These are phyloP conservation scores for Ifrita kowaldi DNA, from an alignment of 2,113 vertebrate species.

Conservation along the genomic window DNA sequence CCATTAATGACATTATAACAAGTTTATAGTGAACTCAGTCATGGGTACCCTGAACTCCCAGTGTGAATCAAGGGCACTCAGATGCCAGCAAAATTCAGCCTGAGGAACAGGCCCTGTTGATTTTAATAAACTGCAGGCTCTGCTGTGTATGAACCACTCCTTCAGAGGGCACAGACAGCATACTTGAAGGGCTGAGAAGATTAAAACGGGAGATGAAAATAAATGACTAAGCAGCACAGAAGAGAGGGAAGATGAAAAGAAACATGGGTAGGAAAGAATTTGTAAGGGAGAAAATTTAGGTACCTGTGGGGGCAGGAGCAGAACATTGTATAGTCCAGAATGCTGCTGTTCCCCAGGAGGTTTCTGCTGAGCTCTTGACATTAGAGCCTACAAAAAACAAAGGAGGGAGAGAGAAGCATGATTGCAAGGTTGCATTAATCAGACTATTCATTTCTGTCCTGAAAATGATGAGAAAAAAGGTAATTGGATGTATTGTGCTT, in stretches of 20 bases:
- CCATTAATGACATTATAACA: not conserved
- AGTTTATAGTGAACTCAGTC: not conserved
- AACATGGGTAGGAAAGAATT: not conserved
- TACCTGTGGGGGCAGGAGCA: not conserved
- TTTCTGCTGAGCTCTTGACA: not conserved
- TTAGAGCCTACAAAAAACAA: not conserved
- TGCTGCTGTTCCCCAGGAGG: not conserved
- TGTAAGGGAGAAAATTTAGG: not conserved
- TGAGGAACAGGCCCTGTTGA: not conserved
- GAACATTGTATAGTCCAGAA: not conserved
- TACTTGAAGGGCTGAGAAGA: slow-evolving; percentile 25
- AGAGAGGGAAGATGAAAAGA: slow-evolving; percentile 13
- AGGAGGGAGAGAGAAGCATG: not conserved
- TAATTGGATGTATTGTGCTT: slow-evolving; percentile 39
- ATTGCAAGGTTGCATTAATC: slow-evolving; percentile 10
- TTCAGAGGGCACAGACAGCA: not conserved
- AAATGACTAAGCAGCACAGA: slow-evolving; percentile 15
- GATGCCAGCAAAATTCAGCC: not conserved
- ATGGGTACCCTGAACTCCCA: not conserved
- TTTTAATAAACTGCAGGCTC: not conserved
- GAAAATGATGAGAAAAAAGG: slow-evolving; percentile 10
- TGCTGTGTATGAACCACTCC: not conserved
- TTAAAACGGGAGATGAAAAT: slow-evolving; percentile 13
- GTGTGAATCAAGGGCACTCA: not conserved
- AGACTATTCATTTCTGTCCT: slow-evolving; percentile 9